Conservation (phyloP, 1,140 invertebrate species). For the Drosophila repletoides region DNA sequence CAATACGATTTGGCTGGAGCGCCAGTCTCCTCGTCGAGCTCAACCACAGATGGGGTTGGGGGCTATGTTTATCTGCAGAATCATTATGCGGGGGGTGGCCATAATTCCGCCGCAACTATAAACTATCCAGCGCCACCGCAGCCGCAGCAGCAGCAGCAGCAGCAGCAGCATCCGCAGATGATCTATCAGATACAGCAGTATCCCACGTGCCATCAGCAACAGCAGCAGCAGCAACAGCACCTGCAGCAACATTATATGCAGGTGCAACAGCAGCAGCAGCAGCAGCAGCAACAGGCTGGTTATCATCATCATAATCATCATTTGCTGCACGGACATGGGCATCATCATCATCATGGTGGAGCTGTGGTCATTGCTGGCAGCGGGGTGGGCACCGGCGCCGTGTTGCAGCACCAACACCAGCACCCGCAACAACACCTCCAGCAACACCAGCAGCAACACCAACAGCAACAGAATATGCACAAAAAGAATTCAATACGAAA, state of each 20-base stretch:
- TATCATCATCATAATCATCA: conserved; percentile 78
- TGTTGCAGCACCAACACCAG: conserved; percentile 80
- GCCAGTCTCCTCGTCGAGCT: conserved; percentile 44
- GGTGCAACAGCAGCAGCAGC: conserved; percentile 76
- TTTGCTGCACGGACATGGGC: conserved; percentile 81
- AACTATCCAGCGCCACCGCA: conserved; percentile 75
- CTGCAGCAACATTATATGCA: conserved; percentile 56
- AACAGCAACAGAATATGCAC: conserved; percentile 83
- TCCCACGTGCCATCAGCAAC: conserved; percentile 81
- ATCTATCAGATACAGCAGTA: conserved; percentile 79
- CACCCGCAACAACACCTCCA: conserved; percentile 80
- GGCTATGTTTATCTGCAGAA: conserved; percentile 82
- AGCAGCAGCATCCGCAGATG: conserved; percentile 76
- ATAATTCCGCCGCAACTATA: conserved; percentile 61
- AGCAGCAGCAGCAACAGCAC: conserved; percentile 53
- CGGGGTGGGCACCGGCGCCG: conserved; percentile 73
- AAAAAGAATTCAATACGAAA: conserved; percentile 88
- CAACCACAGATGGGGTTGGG: conserved; percentile 60
- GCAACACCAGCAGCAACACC: conserved; percentile 81
- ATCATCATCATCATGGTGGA: conserved; percentile 82
- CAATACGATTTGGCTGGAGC: conserved; percentile 72
- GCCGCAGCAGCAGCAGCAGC: conserved; percentile 74
- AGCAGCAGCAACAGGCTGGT: conserved; percentile 82
- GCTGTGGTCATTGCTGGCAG: conserved; percentile 80
- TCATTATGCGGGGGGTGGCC: conserved; percentile 73